Evolutionary conservation across 2,113 vertebrate species (phyloP), one percentile per base, ranked within the genome.

Genomic region (Semnornis frantzii): DNA sequence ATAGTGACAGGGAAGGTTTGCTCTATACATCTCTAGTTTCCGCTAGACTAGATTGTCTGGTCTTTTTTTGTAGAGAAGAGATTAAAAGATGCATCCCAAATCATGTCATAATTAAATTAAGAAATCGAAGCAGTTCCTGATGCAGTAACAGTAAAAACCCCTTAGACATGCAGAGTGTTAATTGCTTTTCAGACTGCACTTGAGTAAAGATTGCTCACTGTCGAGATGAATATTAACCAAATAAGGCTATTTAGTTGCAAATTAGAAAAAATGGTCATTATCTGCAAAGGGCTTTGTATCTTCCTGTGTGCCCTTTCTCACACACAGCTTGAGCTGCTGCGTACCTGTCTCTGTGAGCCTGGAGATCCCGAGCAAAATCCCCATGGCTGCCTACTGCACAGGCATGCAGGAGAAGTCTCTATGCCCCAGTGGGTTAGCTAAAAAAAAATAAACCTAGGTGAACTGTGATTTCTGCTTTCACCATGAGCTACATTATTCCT

Each of bases 171-270:
- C 16, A 57, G 57, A 42, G 24, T 55, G 20, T 10, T 87, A 39
- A 52, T 90, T 90, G 57, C 33, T 89, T 91, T 93, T 91, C 79
- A 87, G 64, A 57, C 48, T 85, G 42, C 60, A 74, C 20, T 55
- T 87, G 52, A 77, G 11, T 34, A 82, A 92, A 92, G 31, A 75
- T 71, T 64, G 52, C 55, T 88, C 52, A 37, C 57, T 81, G 30
- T 58, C 60, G 66, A 87, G 60, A 81, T 66, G 42, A 84, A 62
- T 62, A 57, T 19, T 18, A 70, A 65, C 31, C n/a, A 87, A 81
- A 81, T 14, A 37, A 73, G 50, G 46, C 63, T 55, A 87, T 72
- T 79, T 80, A 58, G 9, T 6, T 92, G 16, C 37, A 93, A 95
- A 95, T 87, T 63, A 77, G 66, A 8, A 74, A 84, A 77, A 69